A percentile compares a stretch with the other conserved stretches of the same genome.
Evolutionary conservation across 35 echinoderm and acorn worm species (phyloP).

Genomic region (Diadema setosum): DNA sequence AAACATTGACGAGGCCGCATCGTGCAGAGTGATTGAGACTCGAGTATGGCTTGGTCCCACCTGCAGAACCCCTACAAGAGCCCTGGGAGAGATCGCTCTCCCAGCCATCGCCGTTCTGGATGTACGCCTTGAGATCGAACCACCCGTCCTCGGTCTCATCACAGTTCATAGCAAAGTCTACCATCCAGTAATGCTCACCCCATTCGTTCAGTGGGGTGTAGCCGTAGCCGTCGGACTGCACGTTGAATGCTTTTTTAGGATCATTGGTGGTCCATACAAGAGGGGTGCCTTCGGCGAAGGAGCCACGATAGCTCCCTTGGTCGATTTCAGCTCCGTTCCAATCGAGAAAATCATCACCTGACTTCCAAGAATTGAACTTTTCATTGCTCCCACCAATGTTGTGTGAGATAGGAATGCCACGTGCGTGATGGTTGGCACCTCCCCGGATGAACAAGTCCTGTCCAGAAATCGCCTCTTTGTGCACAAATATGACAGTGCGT

Average conservation of each 20-base stretch:
- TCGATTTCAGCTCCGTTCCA: constrained; percentile 82
- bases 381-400: constrained; percentile 17
- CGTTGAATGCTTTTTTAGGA: background rate
- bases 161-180: constrained; percentile 74
- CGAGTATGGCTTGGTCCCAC: constrained; percentile 43
- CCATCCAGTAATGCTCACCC: constrained; percentile 84
- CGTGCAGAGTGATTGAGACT: constrained; percentile 60
- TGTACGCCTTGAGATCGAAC: constrained; percentile 73
- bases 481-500: constrained; percentile 71
- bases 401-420: constrained; percentile 56
- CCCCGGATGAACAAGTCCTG: constrained; percentile 75
- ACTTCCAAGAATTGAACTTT: constrained; percentile 38
- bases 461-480: constrained; percentile 23
- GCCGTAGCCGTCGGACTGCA: constrained; percentile 48
- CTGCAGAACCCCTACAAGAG: constrained; percentile 26
- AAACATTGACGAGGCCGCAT: constrained; percentile 70
- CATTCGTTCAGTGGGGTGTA: constrained; percentile 61
- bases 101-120: constrained; percentile 39
- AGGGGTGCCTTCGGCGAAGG: constrained; percentile 35
- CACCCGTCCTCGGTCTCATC: constrained; percentile 63
- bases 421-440: background rate
- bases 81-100: constrained; percentile 31
- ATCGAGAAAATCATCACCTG: constrained; percentile 71
- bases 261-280: constrained; percentile 67
- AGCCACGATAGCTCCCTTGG: constrained; percentile 58